Conservation (phyloP, 2,888 invertebrate species). For the Rhamphomyia laevipes region DNA sequence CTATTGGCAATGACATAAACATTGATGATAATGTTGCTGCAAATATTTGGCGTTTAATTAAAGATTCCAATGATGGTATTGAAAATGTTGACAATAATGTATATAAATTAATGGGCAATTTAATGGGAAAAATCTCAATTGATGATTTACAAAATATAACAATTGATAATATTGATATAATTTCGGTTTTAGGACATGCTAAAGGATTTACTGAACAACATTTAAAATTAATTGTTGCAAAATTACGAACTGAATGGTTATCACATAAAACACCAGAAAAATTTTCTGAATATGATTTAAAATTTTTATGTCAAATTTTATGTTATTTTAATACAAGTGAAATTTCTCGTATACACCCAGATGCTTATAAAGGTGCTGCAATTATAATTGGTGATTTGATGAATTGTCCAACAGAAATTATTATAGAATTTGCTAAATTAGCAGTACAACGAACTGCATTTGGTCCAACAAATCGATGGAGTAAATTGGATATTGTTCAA, state of each 20-base stretch:
- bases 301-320: slow-evolving; percentile 42
- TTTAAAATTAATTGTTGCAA: slow-evolving; percentile 39
- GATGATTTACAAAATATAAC: slow-evolving; percentile 43
- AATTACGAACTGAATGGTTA: slow-evolving; percentile 43
- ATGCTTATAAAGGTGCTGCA: slow-evolving; percentile 42
- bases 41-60: slow-evolving; percentile 23
- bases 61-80: slow-evolving; percentile 19
- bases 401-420: slow-evolving; percentile 37
- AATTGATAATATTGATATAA: slow-evolving; percentile 41
- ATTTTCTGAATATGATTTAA: slow-evolving; percentile 45
- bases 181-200: slow-evolving; percentile 44
- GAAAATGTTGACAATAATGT: slow-evolving; percentile 20
- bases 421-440: slow-evolving; percentile 39
- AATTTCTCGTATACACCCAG: slow-evolving; percentile 42
- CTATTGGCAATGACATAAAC: slow-evolving; percentile 15
- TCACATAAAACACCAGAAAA: slow-evolving; percentile 43
- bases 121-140: slow-evolving; percentile 34
- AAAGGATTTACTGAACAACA: slow-evolving; percentile 38
- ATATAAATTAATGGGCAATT: slow-evolving; percentile 21
- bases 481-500: slow-evolving; percentile 28
- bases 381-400: slow-evolving; percentile 38
- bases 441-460: slow-evolving; percentile 39
- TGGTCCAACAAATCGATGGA: slow-evolving; percentile 38
- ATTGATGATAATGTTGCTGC: slow-evolving; percentile 17
- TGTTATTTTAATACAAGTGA: slow-evolving; percentile 45